These are phyloP conservation scores for Congeria kusceri DNA, from an alignment of 2,888 invertebrate species.

Conservation along the genomic window DNA sequence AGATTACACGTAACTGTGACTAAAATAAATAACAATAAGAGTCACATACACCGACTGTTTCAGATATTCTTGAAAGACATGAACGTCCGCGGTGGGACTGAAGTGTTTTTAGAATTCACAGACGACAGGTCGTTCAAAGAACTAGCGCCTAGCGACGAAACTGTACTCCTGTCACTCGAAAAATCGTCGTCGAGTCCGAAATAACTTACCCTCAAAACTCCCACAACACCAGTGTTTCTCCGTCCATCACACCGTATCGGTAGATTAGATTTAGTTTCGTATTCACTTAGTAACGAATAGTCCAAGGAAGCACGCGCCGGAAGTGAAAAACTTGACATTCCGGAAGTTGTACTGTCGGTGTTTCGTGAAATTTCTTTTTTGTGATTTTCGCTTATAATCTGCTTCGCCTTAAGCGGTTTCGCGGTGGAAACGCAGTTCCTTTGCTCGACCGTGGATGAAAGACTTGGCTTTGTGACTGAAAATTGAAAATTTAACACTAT, in stretches of 20 bases:
- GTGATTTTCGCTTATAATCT: too few species aligned
- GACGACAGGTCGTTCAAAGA: conserved; percentile 39
- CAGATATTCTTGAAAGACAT: conserved; percentile 5
- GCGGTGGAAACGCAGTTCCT: too few species aligned
- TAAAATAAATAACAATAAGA: too few species aligned
- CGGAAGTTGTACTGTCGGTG: not conserved
- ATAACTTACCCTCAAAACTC: not conserved
- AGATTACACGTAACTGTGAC: too few species aligned
- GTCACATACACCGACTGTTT: not conserved
- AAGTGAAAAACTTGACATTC: conserved; percentile 2
- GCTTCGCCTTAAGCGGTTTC: too few species aligned
- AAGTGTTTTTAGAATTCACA: conserved; percentile 24
- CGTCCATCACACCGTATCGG: not conserved
- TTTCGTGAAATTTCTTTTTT: too few species aligned
- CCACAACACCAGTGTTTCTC: not conserved
- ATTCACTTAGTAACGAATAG: not conserved
- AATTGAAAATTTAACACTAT: too few species aligned
- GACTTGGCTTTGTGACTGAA: too few species aligned
- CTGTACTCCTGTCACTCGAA: not conserved
- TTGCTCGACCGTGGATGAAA: too few species aligned
- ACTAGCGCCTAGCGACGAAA: not conserved
- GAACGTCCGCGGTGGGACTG: not conserved
- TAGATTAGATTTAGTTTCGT: not conserved
- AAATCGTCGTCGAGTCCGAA: not conserved
- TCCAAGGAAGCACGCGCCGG: not conserved